Conservation (phyloP, 23 tunicate genomes). For the Styela plicata region DNA sequence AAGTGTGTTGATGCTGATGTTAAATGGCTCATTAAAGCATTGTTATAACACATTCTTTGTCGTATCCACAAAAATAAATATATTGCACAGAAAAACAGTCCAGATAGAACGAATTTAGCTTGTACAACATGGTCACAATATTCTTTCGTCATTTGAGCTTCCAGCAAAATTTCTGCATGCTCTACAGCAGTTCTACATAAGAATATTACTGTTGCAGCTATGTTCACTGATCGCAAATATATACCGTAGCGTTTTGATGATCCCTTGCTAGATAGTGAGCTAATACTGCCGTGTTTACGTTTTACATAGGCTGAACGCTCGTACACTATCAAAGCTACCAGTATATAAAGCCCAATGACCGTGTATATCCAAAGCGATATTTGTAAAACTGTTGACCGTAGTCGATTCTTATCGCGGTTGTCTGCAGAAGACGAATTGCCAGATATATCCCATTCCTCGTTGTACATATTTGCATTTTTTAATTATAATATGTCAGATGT, state of each 20-base stretch:
- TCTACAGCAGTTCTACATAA: background rate
- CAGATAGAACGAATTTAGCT: conserved; percentile 36
- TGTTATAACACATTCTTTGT: conserved; percentile 60
- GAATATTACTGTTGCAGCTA: background rate
- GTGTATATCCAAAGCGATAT: background rate
- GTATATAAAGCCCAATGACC: background rate
- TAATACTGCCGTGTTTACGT: background rate
- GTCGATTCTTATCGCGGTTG: background rate
- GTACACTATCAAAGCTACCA: background rate
- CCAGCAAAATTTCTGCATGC: background rate
- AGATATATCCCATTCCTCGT: background rate
- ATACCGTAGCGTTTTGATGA: background rate
- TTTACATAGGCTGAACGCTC: background rate
- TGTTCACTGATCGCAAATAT: background rate
- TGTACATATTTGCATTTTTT: background rate
- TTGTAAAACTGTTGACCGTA: background rate
- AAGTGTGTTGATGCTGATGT: conserved; percentile 14
- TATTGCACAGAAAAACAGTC: conserved; percentile 29
- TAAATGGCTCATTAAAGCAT: conserved; percentile 58
- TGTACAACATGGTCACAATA: conserved; percentile 43
- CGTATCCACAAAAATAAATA: conserved; percentile 64
- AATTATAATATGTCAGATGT: too few species aligned
- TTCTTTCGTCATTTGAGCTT: background rate
- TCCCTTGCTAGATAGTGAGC: background rate
- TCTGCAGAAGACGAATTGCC: background rate